Percentiles rank a stretch among this genome's conserved stretches.
Evolutionary conservation across 2,113 vertebrate genomes (phyloP).

Genomic region (Halichoeres trimaculatus): DNA sequence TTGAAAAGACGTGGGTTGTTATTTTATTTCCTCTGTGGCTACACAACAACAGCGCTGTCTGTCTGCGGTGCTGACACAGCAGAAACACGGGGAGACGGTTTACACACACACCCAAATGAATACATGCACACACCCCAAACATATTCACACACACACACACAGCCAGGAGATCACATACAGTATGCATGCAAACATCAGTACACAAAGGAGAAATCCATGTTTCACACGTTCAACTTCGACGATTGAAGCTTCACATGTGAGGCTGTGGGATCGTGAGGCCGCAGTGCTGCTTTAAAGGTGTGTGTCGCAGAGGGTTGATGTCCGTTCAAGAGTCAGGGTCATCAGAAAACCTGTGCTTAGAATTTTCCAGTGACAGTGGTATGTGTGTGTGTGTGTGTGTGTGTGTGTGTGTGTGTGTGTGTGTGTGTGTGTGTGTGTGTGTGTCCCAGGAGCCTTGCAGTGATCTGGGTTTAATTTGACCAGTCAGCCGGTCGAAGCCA

Average conservation of each 20-base stretch:
- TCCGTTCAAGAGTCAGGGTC: constrained; percentile 12
- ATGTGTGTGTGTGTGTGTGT: neutral
- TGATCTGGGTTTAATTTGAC: constrained; percentile 82
- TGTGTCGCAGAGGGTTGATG: constrained; percentile 4
- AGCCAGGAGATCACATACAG: neutral
- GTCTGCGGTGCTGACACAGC: constrained; percentile 79
- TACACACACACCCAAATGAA: constrained; percentile 29
- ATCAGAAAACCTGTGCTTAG: constrained; percentile 13
- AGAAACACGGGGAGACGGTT: constrained; percentile 54
- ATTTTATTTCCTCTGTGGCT: constrained; percentile 83
- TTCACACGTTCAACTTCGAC: neutral
- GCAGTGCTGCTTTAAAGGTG: neutral
- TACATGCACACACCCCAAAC: constrained; percentile 24
- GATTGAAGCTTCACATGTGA: neutral
- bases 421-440: constrained; percentile 30
- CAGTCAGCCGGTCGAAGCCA: constrained; percentile 73
- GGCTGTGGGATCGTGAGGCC: no score
- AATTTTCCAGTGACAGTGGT: constrained; percentile 20
- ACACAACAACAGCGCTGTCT: constrained; percentile 76
- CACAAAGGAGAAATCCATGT: constrained; percentile 12
- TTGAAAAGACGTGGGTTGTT: constrained; percentile 75
- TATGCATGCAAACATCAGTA: neutral
- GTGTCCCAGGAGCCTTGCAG: constrained; percentile 54
- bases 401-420: constrained; percentile 19
- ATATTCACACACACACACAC: constrained; percentile 12